Evolutionary conservation across 2,113 vertebrate species (phyloP).

Genomic region (Ceuthmochares aereus): DNA sequence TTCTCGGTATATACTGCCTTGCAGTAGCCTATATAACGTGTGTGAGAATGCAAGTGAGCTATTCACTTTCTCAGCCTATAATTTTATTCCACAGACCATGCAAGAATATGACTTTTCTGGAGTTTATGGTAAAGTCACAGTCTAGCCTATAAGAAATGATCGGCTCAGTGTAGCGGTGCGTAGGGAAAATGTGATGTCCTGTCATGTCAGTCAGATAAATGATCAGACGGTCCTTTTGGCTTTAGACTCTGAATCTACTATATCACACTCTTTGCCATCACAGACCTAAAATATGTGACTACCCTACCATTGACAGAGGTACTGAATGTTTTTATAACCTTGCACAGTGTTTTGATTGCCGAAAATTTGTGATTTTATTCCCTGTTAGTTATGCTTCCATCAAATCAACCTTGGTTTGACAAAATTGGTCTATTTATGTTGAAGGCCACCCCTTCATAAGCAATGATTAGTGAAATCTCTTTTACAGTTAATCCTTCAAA

Average conservation of each 20-base stretch:
- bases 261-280: not conserved
- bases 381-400: slow-evolving; percentile 48
- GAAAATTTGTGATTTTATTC: slow-evolving; percentile 53
- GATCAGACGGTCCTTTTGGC: not conserved
- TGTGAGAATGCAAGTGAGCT: not conserved
- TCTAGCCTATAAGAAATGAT: not conserved
- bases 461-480: slow-evolving; percentile 47
- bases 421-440: slow-evolving; percentile 47
- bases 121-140: not conserved
- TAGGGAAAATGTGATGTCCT: not conserved
- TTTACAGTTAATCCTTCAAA: slow-evolving; percentile 55
- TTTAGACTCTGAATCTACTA: slow-evolving; percentile 1
- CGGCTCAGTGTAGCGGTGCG: not conserved
- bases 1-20: not conserved
- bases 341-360: slow-evolving; percentile 40
- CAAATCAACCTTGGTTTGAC: slow-evolving; percentile 24
- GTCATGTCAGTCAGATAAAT: not conserved
- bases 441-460: slow-evolving; percentile 61
- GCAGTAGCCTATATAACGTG: not conserved
- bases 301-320: slow-evolving; percentile 5
- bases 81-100: not conserved
- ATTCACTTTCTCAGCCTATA: not conserved
- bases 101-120: not conserved
- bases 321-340: slow-evolving; percentile 50
- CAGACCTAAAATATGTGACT: slow-evolving; percentile 24